Evolutionary conservation across 2,113 vertebrate genomes (phyloP), one percentile per base, ranked within the genome.

Genomic region (Nycticebus coucang): DNA sequence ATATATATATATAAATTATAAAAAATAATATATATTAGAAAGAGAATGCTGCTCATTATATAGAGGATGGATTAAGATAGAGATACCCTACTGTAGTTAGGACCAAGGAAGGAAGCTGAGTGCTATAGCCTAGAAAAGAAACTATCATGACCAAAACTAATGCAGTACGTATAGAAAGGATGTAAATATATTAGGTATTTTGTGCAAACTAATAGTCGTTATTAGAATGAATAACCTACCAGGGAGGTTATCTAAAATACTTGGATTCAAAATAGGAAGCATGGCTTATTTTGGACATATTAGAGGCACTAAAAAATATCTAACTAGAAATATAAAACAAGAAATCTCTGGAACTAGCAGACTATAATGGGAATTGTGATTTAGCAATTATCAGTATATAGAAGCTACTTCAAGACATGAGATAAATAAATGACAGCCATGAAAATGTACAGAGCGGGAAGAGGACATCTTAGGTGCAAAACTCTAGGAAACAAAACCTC

Each of bases 71-170:
- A 14, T 81, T 60, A 86, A 93, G 22, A 89, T 91, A 60, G 78
- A 81, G 26, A 45, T 95, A 21, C 17, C 41, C 59, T 88, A 71
- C 66, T 53, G 4, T 81, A 85, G 60, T 78, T 82, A n/a, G 55
- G 17, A 94, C 45, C 55, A 93, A 45, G 7, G 41, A 85, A 87
- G 60, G 53, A 90, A 74, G 12, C 71, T 84, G 64, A 91, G 19
- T 89, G 68, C 50, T 66, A 1, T 35, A 78, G 62, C 75, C 41
- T 89, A 92, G 79, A 41, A 96, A 79, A 68, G 22, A 94, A 90
- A 62, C 80, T 87, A 69, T 86, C 59, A 81, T 14, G n/a, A 77
- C 57, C 10, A 66, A 69, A 96, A 89, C 15, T 55, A 87, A 94
- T 14, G 22, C 12, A 57, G 10, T 41, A 24, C 80, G 13, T 41